A percentile compares a stretch with the other conserved stretches of the same genome.
phyloP scores from a whole-genome alignment of 2,888 invertebrate species.

The Drosophila demipolita region DNA sequence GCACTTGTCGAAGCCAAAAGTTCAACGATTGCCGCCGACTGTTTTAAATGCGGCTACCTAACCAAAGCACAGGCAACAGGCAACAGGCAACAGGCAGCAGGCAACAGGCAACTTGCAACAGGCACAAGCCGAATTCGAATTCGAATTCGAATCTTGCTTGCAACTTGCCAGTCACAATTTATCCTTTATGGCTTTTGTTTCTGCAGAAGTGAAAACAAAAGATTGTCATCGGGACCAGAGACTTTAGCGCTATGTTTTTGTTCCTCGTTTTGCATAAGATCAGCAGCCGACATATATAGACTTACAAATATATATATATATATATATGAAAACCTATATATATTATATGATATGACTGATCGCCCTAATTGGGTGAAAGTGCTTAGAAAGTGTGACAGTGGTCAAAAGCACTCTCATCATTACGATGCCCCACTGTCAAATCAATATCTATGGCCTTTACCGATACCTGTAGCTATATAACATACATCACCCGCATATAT shows the following conservation, averaged over 20 bases:
- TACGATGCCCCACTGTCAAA: slow-evolving; percentile 62
- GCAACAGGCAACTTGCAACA: slow-evolving; percentile 4
- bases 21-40: slow-evolving; percentile 71
- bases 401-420: slow-evolving; percentile 49
- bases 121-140: slow-evolving; percentile 30
- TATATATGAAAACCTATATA: slow-evolving; percentile 13
- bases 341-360: slow-evolving; percentile 47
- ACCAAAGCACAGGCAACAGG: slow-evolving; percentile 34
- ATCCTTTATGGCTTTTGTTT: slow-evolving; percentile 79
- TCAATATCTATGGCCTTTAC: slow-evolving; percentile 75
- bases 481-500: slow-evolving; percentile 79
- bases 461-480: slow-evolving; percentile 71
- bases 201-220: slow-evolving; percentile 84
- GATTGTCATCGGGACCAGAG: slow-evolving; percentile 77
- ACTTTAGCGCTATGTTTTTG: slow-evolving; percentile 1
- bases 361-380: slow-evolving; percentile 78
- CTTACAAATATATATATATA: background rate
- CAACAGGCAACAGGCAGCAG: slow-evolving; percentile 8
- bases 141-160: slow-evolving; percentile 8
- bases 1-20: slow-evolving; percentile 83
- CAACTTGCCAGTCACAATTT: slow-evolving; percentile 66
- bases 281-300: slow-evolving; percentile 24
- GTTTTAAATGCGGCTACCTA: slow-evolving; percentile 73
- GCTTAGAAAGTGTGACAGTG: slow-evolving; percentile 77
- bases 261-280: slow-evolving; percentile 65